Percentiles rank a stretch among this genome's conserved stretches.
Evolutionary conservation across 2,797 vertebrate species (phyloP).

Genomic region (Pogonophryne albipinna): DNA sequence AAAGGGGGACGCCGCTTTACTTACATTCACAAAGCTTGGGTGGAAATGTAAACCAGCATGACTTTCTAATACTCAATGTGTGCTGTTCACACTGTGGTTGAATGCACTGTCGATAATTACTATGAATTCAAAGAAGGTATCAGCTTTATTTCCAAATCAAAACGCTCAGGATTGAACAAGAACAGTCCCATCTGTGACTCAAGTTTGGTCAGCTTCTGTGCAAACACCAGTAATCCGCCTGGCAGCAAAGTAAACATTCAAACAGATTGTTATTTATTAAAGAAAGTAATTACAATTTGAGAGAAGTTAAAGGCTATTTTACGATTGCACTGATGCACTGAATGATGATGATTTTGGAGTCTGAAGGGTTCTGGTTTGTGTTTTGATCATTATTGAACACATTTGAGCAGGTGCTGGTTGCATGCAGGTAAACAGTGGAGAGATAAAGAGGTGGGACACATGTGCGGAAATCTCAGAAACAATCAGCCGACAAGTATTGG

Average conservation of each 20-base stretch:
- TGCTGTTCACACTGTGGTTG: background rate
- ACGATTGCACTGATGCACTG: no score
- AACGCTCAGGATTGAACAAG: background rate
- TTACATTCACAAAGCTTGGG: constrained; percentile 5
- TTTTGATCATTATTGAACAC: no score
- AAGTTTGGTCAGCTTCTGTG: background rate
- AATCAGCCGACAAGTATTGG: no score
- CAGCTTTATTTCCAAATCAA: background rate
- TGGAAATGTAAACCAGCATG: constrained; percentile 11
- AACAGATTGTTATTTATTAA: background rate
- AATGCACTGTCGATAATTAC: background rate
- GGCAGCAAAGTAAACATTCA: background rate
- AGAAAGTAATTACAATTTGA: background rate
- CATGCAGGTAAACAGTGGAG: no score
- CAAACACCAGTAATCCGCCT: background rate
- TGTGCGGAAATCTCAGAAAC: no score
- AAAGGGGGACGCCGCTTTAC: background rate
- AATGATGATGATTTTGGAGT: background rate
- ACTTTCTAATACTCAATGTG: background rate
- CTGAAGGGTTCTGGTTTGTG: no score
- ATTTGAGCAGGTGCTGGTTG: no score
- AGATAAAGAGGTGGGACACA: no score
- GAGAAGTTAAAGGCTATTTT: no score
- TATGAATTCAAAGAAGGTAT: background rate
- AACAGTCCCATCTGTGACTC: background rate